These are phyloP conservation scores for Drosophila trapezifrons DNA, from an alignment of 1,140 invertebrate species.

Conservation along the genomic window DNA sequence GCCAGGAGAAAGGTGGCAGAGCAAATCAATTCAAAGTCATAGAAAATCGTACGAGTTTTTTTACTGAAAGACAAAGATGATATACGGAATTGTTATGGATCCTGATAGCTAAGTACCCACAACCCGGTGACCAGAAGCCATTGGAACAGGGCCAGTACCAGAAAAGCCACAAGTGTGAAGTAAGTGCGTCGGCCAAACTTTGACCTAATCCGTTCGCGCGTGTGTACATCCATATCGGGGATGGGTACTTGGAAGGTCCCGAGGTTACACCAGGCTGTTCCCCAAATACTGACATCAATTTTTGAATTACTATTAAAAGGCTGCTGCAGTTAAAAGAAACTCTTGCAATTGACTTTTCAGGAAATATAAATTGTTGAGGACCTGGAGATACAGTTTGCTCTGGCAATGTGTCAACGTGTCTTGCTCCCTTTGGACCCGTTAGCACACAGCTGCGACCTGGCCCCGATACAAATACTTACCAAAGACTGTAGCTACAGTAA, in stretches of 20 bases:
- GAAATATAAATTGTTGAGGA: neutral
- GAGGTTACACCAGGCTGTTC: neutral
- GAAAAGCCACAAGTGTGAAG: neutral
- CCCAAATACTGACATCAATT: neutral
- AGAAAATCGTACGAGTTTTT: neutral
- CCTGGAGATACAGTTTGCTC: neutral
- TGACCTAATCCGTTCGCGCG: neutral
- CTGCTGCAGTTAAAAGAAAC: neutral
- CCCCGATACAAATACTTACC: slow-evolving; percentile 22
- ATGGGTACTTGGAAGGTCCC: neutral
- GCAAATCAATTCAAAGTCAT: neutral
- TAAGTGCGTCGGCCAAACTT: neutral
- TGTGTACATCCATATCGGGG: neutral
- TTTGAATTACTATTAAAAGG: neutral
- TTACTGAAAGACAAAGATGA: neutral
- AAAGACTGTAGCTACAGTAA: slow-evolving; percentile 43
- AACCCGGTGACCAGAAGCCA: slow-evolving; percentile 12
- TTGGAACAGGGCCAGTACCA: neutral
- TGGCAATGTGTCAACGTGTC: slow-evolving; percentile 25
- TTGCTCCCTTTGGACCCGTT: slow-evolving; percentile 11
- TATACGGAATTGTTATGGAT: neutral
- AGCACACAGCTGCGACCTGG: slow-evolving; percentile 48
- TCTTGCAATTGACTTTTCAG: neutral
- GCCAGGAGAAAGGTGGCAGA: slow-evolving; percentile 14
- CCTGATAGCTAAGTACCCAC: slow-evolving; percentile 28